Base-by-base conservation (phyloP, 2,113 vertebrate genomes). In the Antechinus flavipes region DNA sequence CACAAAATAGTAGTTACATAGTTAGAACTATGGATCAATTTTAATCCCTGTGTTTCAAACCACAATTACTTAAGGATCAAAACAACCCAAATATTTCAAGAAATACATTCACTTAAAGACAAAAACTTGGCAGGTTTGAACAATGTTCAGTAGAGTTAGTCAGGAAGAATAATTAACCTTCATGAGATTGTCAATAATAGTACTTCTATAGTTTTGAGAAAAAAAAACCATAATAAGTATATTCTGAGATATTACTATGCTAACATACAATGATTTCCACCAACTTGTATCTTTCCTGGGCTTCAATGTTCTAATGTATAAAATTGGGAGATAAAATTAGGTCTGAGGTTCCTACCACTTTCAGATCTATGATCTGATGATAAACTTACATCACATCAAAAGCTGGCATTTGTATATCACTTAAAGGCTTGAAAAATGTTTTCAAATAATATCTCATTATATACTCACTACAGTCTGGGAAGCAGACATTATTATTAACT, bases 101-200 rank as follows among this genome's bases (percentile, higher is more conserved):
- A 90, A 91, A 93, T 91, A 54, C 91, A 54, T 53, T 90, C 30
- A 55, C 42, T 90, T 50, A 97, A 96, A 91, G 35, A 92, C 30
- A 91, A 95, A 97, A 95, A 94, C 12, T 94, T 84, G 94, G 95
- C 24, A 95, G 25, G 54, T 68, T 50, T 92, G 1, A n/a, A 46
- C 35, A 84, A 12, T 55, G 54, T 84, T 97, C 68, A 50, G 50
- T 50, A 97, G 50, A 52, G 50, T 52, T 84, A 90, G 11, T 27
- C 90, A 30, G 56, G 93, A 97, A 89, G 46, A 96, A 91, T 93
- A 92, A 94, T 53, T 25, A 93, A 95, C 26, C 56, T 94, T 19
- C 22, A 50, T 55, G 61, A 94, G 54, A 90, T 56, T 92, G 90
- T 54, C 91, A 94, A 89, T 91, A 91, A 94, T 52, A 93, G 35